Evolutionary conservation across 1,140 invertebrate species (phyloP).

Genomic region (Orius insidiosus): DNA sequence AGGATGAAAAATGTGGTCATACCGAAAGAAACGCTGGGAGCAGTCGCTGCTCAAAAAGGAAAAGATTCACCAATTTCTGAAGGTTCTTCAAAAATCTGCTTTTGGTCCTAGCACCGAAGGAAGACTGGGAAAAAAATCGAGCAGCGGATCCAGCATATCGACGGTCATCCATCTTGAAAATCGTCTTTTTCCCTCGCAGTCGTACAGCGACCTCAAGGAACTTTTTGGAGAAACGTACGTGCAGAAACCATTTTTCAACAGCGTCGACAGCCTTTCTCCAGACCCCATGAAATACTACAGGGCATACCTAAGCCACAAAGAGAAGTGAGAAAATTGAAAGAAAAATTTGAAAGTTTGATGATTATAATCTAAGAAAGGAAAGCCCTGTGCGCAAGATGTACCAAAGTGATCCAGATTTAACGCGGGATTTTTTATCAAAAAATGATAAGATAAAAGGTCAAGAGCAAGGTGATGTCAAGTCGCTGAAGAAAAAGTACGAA

Average conservation of each 20-base stretch:
- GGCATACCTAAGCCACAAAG: constrained; percentile 49
- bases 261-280: constrained; percentile 31
- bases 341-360: constrained; percentile 49
- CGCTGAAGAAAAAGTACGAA: constrained; percentile 41
- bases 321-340: constrained; percentile 50
- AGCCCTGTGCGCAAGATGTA: constrained; percentile 33
- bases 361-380: constrained; percentile 24
- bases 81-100: constrained; percentile 24
- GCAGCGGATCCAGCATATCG: constrained; percentile 21
- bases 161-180: constrained; percentile 23
- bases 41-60: constrained; percentile 36
- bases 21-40: constrained; percentile 43
- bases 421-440: constrained; percentile 34
- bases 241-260: constrained; percentile 15
- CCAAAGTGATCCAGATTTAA: constrained; percentile 58
- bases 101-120: constrained; percentile 30
- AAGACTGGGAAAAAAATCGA: constrained; percentile 21
- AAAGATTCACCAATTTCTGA: constrained; percentile 9
- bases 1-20: constrained; percentile 33
- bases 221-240: constrained; percentile 46
- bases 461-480: constrained; percentile 40
- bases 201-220: constrained; percentile 55
- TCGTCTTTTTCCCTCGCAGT: constrained; percentile 28
- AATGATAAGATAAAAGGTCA: constrained; percentile 30
- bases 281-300: constrained; percentile 49